Conservation (phyloP, 1,140 invertebrate species). For the Scylla paramamosain region DNA sequence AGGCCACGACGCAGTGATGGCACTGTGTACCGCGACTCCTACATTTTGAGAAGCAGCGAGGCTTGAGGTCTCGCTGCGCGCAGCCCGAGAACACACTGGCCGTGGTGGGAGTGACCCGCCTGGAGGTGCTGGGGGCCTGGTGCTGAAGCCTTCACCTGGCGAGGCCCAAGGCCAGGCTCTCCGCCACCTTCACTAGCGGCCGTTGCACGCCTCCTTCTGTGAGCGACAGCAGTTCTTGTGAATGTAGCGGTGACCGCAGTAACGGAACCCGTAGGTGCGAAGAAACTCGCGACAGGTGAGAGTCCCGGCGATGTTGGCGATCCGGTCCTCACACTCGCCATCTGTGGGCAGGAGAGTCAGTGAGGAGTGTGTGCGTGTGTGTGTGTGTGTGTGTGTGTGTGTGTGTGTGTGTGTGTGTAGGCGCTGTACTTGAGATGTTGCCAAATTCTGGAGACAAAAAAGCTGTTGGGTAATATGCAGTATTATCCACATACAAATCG, state of each 20-base stretch:
- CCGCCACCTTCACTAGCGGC: conserved; percentile 37
- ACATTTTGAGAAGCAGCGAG: background rate
- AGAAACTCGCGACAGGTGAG: conserved; percentile 81
- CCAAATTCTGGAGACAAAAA: too few species aligned
- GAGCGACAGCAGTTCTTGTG: conserved; percentile 81
- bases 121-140: conserved; percentile 42
- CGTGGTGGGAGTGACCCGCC: background rate
- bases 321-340: conserved; percentile 79
- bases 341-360: conserved; percentile 64
- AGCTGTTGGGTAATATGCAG: background rate
- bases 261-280: conserved; percentile 80
- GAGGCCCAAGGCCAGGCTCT: conserved; percentile 62
- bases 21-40: background rate
- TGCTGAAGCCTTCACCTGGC: conserved; percentile 58
- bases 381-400: background rate
- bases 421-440: background rate
- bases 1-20: conserved; percentile 14
- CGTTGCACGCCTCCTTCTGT: conserved; percentile 61
- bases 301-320: conserved; percentile 80
- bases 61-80: background rate
- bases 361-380: background rate
- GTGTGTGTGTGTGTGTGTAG: background rate
- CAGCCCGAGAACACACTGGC: conserved; percentile 18
- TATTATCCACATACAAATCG: background rate
- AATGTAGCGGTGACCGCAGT: conserved; percentile 81